Conservation (phyloP, 1,140 invertebrate genomes). For the Helicorthomorpha holstii region DNA sequence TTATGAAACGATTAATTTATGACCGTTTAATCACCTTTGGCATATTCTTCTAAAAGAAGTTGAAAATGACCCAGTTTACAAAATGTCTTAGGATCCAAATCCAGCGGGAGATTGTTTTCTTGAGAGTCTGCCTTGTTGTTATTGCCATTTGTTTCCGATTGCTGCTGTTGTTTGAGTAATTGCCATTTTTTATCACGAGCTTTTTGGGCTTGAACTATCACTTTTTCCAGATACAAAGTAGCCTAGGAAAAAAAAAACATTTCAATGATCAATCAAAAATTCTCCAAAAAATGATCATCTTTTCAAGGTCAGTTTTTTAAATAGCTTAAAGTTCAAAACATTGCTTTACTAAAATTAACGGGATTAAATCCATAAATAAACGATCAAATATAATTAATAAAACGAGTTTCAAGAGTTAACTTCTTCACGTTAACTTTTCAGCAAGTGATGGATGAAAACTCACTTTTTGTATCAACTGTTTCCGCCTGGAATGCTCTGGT, state of each 20-base stretch:
- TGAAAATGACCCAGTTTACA: conserved; percentile 89
- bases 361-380: too few species aligned
- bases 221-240: conserved; percentile 63
- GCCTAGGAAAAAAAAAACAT: conserved; percentile 28
- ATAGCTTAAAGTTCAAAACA: too few species aligned
- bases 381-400: too few species aligned
- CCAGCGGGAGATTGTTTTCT: conserved; percentile 17
- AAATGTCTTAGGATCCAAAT: conserved; percentile 74
- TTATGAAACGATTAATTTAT: neutral
- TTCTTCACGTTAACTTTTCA: too few species aligned
- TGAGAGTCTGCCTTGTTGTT: conserved; percentile 20
- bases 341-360: too few species aligned
- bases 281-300: neutral
- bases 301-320: too few species aligned
- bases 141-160: conserved; percentile 8
- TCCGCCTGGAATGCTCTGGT: too few species aligned
- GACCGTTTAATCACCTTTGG: conserved; percentile 47
- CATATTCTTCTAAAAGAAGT: conserved; percentile 71
- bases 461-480: too few species aligned
- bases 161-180: neutral
- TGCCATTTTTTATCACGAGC: conserved; percentile 25
- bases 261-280: neutral
- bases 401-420: too few species aligned
- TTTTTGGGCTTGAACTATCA: conserved; percentile 56
- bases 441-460: too few species aligned